phyloP scores from a whole-genome alignment of 2,888 invertebrate genomes.

The Chaetogeoica ovagalla region DNA sequence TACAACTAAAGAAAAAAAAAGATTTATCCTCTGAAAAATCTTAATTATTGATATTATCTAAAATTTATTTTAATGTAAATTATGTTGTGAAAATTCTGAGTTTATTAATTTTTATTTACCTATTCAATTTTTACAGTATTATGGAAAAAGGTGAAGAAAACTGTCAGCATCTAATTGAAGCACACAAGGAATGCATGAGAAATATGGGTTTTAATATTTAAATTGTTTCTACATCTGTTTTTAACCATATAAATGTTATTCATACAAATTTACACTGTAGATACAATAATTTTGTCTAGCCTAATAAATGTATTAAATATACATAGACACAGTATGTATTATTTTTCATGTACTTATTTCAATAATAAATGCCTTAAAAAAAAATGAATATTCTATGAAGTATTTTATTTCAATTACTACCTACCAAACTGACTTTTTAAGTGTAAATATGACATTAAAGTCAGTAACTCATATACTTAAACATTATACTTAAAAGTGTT shows the following conservation, averaged over 20 bases:
- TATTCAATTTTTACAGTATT: constrained; percentile 69
- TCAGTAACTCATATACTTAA: constrained; percentile 18
- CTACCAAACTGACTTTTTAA: background rate
- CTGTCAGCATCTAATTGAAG: constrained; percentile 87
- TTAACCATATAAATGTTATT: background rate
- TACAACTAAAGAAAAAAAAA: background rate
- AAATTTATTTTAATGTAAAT: background rate
- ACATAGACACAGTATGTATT: constrained; percentile 5
- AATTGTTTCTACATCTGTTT: constrained; percentile 56
- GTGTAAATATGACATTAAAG: constrained; percentile 1
- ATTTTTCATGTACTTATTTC: constrained; percentile 1
- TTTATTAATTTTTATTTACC: background rate
- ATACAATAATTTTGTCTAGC: constrained; percentile 22
- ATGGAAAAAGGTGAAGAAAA: constrained; percentile 89
- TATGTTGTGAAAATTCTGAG: background rate
- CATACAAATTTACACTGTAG: constrained; percentile 44
- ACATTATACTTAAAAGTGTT: constrained; percentile 3
- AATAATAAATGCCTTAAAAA: constrained; percentile 11
- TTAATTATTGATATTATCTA: background rate
- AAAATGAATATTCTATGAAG: constrained; percentile 22
- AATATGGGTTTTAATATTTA: constrained; percentile 94
- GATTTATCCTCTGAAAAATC: background rate
- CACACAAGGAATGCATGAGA: constrained; percentile 95
- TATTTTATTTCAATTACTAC: background rate
- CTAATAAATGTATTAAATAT: constrained; percentile 35